Conservation (phyloP, 2,113 vertebrate genomes). For the Platycercus adscitus region DNA sequence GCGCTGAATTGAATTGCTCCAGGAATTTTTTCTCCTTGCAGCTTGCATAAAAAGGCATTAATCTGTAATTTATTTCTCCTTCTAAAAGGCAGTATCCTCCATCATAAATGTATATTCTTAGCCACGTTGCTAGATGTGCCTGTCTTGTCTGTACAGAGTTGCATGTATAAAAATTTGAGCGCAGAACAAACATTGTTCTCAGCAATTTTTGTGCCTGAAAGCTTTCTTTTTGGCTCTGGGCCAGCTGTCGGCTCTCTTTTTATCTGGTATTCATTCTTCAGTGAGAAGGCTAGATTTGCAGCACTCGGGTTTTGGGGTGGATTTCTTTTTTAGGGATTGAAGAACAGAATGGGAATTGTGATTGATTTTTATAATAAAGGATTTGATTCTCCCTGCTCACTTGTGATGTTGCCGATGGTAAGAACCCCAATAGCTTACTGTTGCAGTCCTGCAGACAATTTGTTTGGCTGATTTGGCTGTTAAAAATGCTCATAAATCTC, state of each 20-base stretch:
- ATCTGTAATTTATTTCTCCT: conserved; percentile 65
- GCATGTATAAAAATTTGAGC: not conserved
- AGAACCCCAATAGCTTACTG: conserved; percentile 36
- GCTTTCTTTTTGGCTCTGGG: conserved; percentile 64
- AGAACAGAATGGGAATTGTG: conserved; percentile 58
- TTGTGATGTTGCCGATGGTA: conserved; percentile 51
- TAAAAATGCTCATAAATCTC: conserved; percentile 58
- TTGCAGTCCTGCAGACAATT: conserved; percentile 62
- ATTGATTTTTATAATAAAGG: conserved; percentile 59
- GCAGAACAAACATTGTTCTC: conserved; percentile 33
- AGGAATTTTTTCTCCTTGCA: conserved; percentile 45
- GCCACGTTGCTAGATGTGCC: not conserved
- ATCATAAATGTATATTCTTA: conserved; percentile 32
- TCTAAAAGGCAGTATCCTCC: conserved; percentile 18
- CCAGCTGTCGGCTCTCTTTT: conserved; percentile 74
- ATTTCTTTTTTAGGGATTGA: conserved; percentile 15
- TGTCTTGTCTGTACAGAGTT: not conserved
- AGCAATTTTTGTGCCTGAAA: conserved; percentile 57
- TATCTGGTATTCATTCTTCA: conserved; percentile 68
- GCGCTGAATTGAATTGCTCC: conserved; percentile 67
- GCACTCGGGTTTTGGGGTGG: conserved; percentile 43
- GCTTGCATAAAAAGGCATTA: conserved; percentile 40
- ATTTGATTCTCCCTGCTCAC: conserved; percentile 41
- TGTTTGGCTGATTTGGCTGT: conserved; percentile 67
- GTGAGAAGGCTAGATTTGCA: conserved; percentile 72